Conservation (phyloP, 2,888 invertebrate species). For the Pollenia griseotomentosa region DNA sequence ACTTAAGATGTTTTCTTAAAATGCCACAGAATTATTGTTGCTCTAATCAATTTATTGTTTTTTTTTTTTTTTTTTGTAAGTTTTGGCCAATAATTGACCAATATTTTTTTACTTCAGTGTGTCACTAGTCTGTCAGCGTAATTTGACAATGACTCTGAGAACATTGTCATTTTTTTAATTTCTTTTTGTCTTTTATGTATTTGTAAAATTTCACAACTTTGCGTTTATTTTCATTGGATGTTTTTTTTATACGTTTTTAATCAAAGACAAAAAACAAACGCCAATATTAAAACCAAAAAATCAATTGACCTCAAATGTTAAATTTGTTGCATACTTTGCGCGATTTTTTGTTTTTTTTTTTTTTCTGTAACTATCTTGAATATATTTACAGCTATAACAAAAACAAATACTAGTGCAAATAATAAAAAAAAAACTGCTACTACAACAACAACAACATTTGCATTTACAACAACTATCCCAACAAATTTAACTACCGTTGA, state of each 20-base stretch:
- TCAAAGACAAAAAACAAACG: background rate
- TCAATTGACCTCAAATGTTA: constrained; percentile 64
- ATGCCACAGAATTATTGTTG: too few species aligned
- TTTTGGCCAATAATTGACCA: background rate
- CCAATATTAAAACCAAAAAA: constrained; percentile 44
- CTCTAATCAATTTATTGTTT: background rate
- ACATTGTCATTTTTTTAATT: constrained; percentile 1
- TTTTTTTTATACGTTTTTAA: too few species aligned
- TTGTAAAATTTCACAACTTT: background rate
- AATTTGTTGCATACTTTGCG: constrained; percentile 32
- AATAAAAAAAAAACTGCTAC: background rate
- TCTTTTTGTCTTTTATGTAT: background rate
- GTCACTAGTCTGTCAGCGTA: constrained; percentile 55
- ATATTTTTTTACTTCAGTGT: background rate
- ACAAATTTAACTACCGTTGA: background rate
- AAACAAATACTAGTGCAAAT: background rate
- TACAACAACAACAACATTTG: background rate
- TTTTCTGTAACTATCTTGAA: constrained; percentile 15
- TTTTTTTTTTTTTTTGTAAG: too few species aligned
- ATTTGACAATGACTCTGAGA: constrained; percentile 72
- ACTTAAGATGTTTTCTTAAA: too few species aligned
- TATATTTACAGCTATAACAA: background rate
- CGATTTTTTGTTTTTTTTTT: constrained; percentile 7
- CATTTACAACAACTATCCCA: background rate
- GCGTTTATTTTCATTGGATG: background rate